Conservation (phyloP, 2,888 invertebrate species). For the Diaphora mendica region DNA sequence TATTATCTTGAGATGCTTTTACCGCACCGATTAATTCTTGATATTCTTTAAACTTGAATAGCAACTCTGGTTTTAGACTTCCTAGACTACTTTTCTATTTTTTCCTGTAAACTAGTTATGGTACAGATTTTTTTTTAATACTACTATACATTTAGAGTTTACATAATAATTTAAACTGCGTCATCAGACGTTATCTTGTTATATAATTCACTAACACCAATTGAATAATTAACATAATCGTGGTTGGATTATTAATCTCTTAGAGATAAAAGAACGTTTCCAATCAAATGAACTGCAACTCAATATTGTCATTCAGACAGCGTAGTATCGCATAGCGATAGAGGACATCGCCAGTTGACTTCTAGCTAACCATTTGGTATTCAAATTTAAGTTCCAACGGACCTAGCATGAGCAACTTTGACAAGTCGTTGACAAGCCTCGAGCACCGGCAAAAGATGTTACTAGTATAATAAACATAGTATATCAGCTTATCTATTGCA, state of each 20-base stretch:
- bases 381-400: conserved; percentile 57
- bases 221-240: conserved; percentile 47
- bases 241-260: conserved; percentile 38
- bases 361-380: conserved; percentile 63
- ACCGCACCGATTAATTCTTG: conserved; percentile 73
- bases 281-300: conserved; percentile 50
- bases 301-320: conserved; percentile 51
- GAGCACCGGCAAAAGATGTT: conserved; percentile 54
- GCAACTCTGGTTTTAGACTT: conserved; percentile 56
- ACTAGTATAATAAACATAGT: conserved; percentile 30
- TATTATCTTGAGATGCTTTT: conserved; percentile 81
- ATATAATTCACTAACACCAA: conserved; percentile 38
- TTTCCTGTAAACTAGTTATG: conserved; percentile 45
- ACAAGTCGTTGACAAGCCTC: conserved; percentile 60
- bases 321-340: conserved; percentile 40
- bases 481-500: conserved; percentile 30
- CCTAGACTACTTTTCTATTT: conserved; percentile 60
- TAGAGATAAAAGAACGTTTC: conserved; percentile 34
- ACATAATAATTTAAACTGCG: neutral
- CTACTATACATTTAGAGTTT: conserved; percentile 12
- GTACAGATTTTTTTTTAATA: neutral
- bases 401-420: conserved; percentile 58
- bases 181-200: conserved; percentile 38
- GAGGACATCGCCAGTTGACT: conserved; percentile 49
- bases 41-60: conserved; percentile 59